Base-by-base conservation (phyloP, 2,888 invertebrate species). In the Melanostoma scalare region DNA sequence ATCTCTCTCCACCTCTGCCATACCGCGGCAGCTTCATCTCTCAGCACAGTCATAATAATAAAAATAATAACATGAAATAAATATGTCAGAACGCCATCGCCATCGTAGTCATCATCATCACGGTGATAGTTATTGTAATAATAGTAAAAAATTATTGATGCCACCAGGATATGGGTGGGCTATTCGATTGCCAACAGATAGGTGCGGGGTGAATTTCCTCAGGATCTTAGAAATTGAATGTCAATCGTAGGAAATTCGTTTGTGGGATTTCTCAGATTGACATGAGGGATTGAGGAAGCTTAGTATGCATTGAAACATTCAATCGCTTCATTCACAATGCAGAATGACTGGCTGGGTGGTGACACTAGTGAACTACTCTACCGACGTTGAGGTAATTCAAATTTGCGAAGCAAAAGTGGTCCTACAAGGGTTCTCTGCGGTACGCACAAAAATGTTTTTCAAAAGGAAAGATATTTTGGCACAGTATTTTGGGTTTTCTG, bases 141-240 rank as follows among this genome's bases (percentile, higher is more conserved):
- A 79, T 67, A 79, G 74, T 84, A 84, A 84, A 84, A 84, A 84
- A 84, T 79, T 84, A 84, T 84, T 84, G 84, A 79, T 84, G 84
- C 84, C 79, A 84, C 84, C 84, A 84, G 84, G 84, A 84, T 74
- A 75, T 84, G 84, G 84, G 79, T 79, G 84, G 84, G 84, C 74
- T 65, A 75, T 42, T 50, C 65, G 65, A 71, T 76, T 67, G 81
- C 72, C 77, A 65, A 67, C 38, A 53, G 77, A 40, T 20, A 20
- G 55, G 4, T 33, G 33, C 4, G 1, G 40, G n/a, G 6, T 30
- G 63, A 5, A 63, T 63, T 63, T 63, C 38, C 6, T 38, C 63
- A 8, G 6, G 9, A 10, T n/a, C 3, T 9, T 20, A 20, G 20
- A 30, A 48, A 48, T 6, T 20, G 20, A 6, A 30, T 10, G 6